Conservation (phyloP, 2,888 invertebrate genomes). For the Lamellibrachia satsuma region DNA sequence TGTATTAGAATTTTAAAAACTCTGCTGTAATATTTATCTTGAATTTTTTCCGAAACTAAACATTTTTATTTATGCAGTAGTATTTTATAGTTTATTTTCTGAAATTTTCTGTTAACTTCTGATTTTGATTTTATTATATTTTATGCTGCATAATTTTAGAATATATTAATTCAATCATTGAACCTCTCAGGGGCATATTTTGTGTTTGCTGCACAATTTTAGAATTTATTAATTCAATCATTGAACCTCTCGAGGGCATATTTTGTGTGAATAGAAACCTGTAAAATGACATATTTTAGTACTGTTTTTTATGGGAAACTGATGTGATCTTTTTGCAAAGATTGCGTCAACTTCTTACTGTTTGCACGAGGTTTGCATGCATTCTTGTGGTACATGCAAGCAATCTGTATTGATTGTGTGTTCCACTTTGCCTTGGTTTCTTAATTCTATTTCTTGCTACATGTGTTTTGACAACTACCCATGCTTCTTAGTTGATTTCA, state of each 20-base stretch:
- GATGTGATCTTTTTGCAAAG: too few relatives aligned
- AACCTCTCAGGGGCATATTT: not conserved
- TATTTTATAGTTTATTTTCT: too few relatives aligned
- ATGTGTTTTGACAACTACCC: not conserved
- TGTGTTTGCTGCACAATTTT: not conserved
- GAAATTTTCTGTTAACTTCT: not conserved
- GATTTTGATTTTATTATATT: not conserved
- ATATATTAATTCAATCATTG: not conserved
- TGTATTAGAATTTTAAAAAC: not conserved
- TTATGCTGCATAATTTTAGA: not conserved
- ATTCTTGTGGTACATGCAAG: not conserved
- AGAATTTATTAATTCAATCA: not conserved
- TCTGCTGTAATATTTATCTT: not conserved
- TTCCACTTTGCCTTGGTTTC: not conserved
- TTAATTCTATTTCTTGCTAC: not conserved
- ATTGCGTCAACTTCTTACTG: not conserved
- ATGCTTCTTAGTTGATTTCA: not conserved
- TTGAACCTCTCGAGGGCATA: not conserved
- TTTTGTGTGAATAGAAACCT: not conserved
- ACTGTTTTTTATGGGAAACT: too few relatives aligned
- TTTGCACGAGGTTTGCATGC: not conserved
- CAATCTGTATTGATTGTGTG: conserved; percentile 1
- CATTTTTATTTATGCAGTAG: too few relatives aligned
- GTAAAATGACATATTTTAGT: too few relatives aligned
- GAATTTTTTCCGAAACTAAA: not conserved